Base-by-base conservation (phyloP, 1,140 invertebrate species). In the Odontomachus brunneus region DNA sequence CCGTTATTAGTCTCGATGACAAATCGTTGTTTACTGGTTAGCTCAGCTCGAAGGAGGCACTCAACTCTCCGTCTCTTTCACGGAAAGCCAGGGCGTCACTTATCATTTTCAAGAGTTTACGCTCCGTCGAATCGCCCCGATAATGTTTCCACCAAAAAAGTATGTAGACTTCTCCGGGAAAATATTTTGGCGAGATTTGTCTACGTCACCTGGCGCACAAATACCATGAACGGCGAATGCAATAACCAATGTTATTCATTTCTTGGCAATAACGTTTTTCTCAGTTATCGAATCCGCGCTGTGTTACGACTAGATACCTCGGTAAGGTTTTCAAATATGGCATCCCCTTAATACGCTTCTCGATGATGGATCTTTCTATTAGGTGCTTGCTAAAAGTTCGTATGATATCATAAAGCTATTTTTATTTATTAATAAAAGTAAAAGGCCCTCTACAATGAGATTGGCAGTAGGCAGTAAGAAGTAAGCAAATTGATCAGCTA, bases 1-100 rank as follows among this genome's bases (percentile, higher is more conserved):
- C 60, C 67, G 76, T 85, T 86, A 72, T 85, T 88, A 84, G 84
- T 82, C 80, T 82, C 63, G 73, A 75, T 85, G 87, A 90, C 82
- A 88, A 90, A 89, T 89, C 67, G 89, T 71, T 90, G 87, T 89
- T 89, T 89, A 87, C 87, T 74, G 82, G 83, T 74, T 72, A 63
- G 73, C 78, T 67, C 62, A 51, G 57, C 24, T 38, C 63, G 49
- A 82, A 75, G 53, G 67, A 69, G 65, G 69, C 63, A 78, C 76
- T 87, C 69, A 44, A 73, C 60, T 66, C 69, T 26, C 65, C 53
- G 33, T 67, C 74, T 75, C 62, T 82, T 71, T 55, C 29, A 65
- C 65, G 55, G 19, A 57, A 74, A 57, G 24, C 49, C 78, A 83
- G 69, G 60, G 65, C 83, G 53, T 84, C 75, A 83, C 69, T 87